Percentiles rank a stretch among this genome's conserved stretches.
Conservation (phyloP, 2,797 vertebrate species). For the Catamblyrhynchus diadema region DNA sequence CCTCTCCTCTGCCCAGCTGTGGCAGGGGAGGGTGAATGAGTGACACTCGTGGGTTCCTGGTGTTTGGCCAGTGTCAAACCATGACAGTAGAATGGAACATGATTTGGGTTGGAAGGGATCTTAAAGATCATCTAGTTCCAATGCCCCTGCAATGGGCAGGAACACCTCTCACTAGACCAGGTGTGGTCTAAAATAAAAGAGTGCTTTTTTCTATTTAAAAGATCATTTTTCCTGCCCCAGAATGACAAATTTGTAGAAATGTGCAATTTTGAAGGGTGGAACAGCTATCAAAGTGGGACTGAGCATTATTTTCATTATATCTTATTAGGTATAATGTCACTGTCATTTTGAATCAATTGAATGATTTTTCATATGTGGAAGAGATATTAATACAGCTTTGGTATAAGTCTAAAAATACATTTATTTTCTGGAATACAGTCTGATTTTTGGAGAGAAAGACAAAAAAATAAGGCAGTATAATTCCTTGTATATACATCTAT, state of each 20-base stretch:
- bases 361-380: neutral
- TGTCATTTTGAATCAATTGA: neutral
- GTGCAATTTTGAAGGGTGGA: neutral
- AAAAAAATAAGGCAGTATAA: neutral
- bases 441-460: neutral
- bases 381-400: neutral
- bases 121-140: neutral
- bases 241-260: neutral
- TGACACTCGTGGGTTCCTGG: fast-evolving
- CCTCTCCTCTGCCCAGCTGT: neutral
- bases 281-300: neutral
- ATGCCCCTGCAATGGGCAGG: fast-evolving
- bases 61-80: neutral
- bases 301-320: neutral
- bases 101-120: neutral
- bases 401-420: neutral
- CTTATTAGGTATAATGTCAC: neutral
- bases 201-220: neutral
- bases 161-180: neutral
- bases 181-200: neutral
- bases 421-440: neutral
- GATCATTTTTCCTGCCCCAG: fast-evolving
- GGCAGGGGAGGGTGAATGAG: neutral
- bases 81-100: neutral
- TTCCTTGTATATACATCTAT: neutral